Base-by-base conservation (phyloP, 2,797 vertebrate species). In the Euphonia xanthogaster region DNA sequence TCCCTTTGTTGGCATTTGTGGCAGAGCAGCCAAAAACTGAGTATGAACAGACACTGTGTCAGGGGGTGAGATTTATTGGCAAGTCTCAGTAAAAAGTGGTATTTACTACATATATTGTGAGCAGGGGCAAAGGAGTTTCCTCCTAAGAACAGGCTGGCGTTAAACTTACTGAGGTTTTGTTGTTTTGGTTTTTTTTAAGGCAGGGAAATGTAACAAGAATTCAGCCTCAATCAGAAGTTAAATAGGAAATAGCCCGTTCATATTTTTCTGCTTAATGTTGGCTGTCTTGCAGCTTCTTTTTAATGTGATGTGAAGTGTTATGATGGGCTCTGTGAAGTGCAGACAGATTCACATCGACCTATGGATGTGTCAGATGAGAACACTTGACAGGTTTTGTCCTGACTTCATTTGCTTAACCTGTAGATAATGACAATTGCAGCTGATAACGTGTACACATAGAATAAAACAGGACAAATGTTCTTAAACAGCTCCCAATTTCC, bases 1-100 rank as follows among this genome's bases (percentile, higher is more conserved):
- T 96, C 92, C 96, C 96, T 96, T 97, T 97, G 96, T 97, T 97
- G 94, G 92, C 86, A 95, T 96, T 95, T 31, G 84, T 92, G 95
- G 92, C 75, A 88, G 84, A 87, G 94, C 87, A 5, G 94, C 96
- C 93, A 97, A 95, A 97, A 95, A 90, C 90, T 85, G 96, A 67
- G 72, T 93, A 87, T 83, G 92, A 96, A 94, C 96, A 97, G 96
- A 95, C 94, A 96, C 92, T 85, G 0, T 93, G 94, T 96, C 92
- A 95, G 66, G 54, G 86, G 81, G 84, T 95, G 92, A 95, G 88
- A 96, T 89, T 96, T 94, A 91, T 65, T 96, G 95, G 96, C 95
- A 96, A 93, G 84, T 63, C 92, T 45, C 50, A 35, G 61, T 61
- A 79, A 94, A 94, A 93, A 95, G 68, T 91, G 84, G 65, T 86